Evolutionary conservation across 2,113 vertebrate genomes (phyloP), one percentile per base, ranked within the genome.

Genomic region (Motacilla alba): DNA sequence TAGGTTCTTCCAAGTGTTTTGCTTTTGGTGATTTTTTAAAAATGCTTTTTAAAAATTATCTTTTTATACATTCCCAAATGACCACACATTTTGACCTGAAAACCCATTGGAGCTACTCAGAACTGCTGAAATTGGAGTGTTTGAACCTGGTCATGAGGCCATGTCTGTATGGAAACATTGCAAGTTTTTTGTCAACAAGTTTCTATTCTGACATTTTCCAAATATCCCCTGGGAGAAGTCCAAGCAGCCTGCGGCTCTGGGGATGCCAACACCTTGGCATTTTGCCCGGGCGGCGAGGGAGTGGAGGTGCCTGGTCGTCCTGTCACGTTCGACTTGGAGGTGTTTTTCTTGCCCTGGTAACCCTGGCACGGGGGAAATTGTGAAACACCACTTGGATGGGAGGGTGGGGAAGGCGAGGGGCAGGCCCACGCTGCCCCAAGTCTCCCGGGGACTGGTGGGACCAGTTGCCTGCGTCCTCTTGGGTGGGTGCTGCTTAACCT

Each of bases 141-240:
- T 94, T 90, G 63, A 93, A 74, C 84, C 50, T 28, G 17, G 24
- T 89, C 93, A 89, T 2, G 3, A 90, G 93, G 89, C 89, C 3
- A 22, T 72, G 86, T 64, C 91, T 5, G 0, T 28, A 50, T 70
- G 78, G 67, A 96, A 94, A 94, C 79, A 70, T 18, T 23, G 72
- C 81, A 77, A 85, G 64, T 63, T 92, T 96, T 94, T 94, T 90
- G 95, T 94, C 92, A 97, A 95, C 94, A 96, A 74, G 68, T 95
- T 90, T 87, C 94, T 95, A 74, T 93, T 89, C 91, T 95, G 84
- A 77, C 82, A 70, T 91, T 95, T 95, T 88, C 94, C 83, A 94
- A 90, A 90, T 86, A 91, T 74, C 86, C 93, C 83, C 53, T 95
- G 93, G 93, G 89, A 93, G 69, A 89, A 59, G 41, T 77, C 96